These are phyloP conservation scores for Serilophus lunatus DNA, from an alignment of 2,113 vertebrate species.

Conservation along the genomic window DNA sequence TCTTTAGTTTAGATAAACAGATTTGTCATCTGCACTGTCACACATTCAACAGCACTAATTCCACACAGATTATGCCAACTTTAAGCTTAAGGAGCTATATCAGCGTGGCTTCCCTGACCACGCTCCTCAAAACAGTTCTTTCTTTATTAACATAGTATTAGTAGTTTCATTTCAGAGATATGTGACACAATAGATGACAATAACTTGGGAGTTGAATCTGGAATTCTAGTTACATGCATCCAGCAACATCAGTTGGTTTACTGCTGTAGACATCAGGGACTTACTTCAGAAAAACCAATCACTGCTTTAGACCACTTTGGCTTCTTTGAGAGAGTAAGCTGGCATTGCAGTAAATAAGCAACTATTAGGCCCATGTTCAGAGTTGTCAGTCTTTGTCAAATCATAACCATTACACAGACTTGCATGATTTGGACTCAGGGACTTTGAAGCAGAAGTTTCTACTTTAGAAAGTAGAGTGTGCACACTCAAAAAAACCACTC, in stretches of 20 bases:
- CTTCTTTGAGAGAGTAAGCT: background rate
- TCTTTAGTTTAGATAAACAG: background rate
- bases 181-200: background rate
- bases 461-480: background rate
- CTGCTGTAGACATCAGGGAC: background rate
- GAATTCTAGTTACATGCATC: background rate
- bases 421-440: background rate
- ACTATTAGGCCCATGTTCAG: accelerated
- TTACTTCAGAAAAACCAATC: background rate
- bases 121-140: background rate
- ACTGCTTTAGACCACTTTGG: background rate
- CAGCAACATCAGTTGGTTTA: background rate
- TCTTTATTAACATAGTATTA: background rate
- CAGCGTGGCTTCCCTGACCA: background rate
- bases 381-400: background rate
- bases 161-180: background rate
- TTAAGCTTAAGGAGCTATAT: background rate
- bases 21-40: background rate
- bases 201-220: background rate
- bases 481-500: background rate
- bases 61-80: background rate
- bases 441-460: background rate
- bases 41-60: background rate
- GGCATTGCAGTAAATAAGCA: background rate
- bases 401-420: background rate